phyloP scores from a whole-genome alignment of 2,797 vertebrate genomes.

The Acomys russatus region DNA sequence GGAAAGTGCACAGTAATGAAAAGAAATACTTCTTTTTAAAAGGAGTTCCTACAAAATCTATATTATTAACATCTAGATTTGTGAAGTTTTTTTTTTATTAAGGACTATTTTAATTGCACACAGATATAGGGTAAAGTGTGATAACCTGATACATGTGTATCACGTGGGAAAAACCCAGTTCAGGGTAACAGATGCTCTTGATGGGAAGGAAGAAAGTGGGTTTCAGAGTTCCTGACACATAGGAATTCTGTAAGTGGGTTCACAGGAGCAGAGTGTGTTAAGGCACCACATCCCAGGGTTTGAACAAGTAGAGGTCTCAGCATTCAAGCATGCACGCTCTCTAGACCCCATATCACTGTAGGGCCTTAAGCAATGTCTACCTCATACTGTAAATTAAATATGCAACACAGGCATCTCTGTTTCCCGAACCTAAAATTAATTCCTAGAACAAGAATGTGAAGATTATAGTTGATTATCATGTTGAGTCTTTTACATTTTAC shows the following conservation, averaged over 20 bases:
- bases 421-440: not conserved
- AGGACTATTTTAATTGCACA: not conserved
- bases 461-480: not conserved
- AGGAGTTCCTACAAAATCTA: not conserved
- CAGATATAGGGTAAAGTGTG: not conserved
- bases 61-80: not conserved
- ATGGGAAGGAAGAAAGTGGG: not conserved
- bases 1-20: not conserved
- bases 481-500: not conserved
- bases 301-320: not conserved
- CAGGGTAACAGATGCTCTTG: not conserved
- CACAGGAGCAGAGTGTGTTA: not conserved
- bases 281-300: not conserved
- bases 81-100: not conserved
- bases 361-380: not conserved
- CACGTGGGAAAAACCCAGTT: not conserved
- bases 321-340: not conserved
- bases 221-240: not conserved
- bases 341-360: not conserved
- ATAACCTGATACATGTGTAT: not conserved
- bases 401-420: not conserved
- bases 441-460: not conserved
- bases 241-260: not conserved
- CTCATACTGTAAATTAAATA: not conserved
- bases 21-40: not conserved